Evolutionary conservation across 1,140 invertebrate genomes (phyloP).

Genomic region (Pseudomyrmex concolor): DNA sequence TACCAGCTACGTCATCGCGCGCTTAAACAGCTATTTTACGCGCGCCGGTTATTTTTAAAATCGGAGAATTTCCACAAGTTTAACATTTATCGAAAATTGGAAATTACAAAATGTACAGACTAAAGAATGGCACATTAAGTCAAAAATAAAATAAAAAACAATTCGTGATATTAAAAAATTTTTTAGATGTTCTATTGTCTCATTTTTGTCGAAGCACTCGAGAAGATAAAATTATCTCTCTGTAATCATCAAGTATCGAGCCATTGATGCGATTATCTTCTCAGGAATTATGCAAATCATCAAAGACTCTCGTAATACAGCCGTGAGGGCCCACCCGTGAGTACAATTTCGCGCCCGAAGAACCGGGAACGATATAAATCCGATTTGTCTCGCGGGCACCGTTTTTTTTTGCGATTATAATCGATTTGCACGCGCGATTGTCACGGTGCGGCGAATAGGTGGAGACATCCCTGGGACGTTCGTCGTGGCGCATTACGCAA

Average conservation of each 20-base stretch:
- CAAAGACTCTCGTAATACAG: slow-evolving; percentile 1
- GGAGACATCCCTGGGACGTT: slow-evolving; percentile 72
- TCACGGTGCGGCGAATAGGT: slow-evolving; percentile 57
- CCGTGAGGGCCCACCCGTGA: background rate
- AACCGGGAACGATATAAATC: slow-evolving; percentile 24
- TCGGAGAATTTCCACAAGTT: too few species aligned
- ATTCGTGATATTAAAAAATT: too few species aligned
- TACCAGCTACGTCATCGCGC: background rate
- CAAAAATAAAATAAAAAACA: too few species aligned
- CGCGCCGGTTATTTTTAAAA: too few species aligned
- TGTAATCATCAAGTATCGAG: background rate
- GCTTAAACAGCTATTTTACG: background rate
- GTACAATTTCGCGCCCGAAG: slow-evolving; percentile 4
- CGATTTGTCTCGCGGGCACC: slow-evolving; percentile 9
- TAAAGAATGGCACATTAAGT: too few species aligned
- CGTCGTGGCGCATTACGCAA: slow-evolving; percentile 78
- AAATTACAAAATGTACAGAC: too few species aligned
- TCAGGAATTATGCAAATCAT: slow-evolving; percentile 45
- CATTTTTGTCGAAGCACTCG: background rate
- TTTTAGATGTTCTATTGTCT: background rate
- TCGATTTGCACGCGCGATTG: slow-evolving; percentile 39
- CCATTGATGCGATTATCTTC: slow-evolving; percentile 5
- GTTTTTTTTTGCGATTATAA: slow-evolving; percentile 20
- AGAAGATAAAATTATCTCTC: background rate
- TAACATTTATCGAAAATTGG: too few species aligned